These are phyloP conservation scores for Sebastes trivittatus DNA, from an alignment of 2,797 vertebrate species.

Conservation along the genomic window DNA sequence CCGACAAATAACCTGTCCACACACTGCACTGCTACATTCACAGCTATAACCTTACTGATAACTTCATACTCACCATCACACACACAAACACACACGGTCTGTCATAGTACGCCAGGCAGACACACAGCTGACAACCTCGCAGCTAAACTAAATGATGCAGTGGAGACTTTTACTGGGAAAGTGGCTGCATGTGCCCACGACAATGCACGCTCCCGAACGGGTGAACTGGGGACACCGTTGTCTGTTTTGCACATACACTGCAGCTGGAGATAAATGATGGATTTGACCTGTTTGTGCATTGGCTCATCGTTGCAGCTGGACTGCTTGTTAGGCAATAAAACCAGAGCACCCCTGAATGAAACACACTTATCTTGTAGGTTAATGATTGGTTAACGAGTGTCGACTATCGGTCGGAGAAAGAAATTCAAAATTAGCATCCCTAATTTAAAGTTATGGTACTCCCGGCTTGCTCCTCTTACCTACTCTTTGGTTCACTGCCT, in stretches of 20 bases:
- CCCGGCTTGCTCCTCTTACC: conserved; percentile 10
- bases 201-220: not conserved
- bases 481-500: conserved; percentile 32
- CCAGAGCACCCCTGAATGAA: not conserved
- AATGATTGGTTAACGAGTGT: no score
- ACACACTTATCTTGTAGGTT: not conserved
- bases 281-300: not conserved
- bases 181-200: not conserved
- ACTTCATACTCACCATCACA: no score
- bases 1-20: no score
- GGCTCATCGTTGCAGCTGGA: not conserved
- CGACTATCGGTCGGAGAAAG: not conserved
- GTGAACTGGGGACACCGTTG: not conserved
- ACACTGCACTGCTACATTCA: no score
- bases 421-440: conserved; percentile 7
- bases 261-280: not conserved
- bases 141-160: not conserved
- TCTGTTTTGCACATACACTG: not conserved
- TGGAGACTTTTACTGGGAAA: not conserved
- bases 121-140: not conserved
- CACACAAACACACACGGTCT: not conserved
- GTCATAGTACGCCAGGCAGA: not conserved
- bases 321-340: not conserved
- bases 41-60: no score
- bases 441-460: conserved; percentile 48